Evolutionary conservation across 2,888 invertebrate genomes (phyloP).

Genomic region (Galerucella calmariensis): DNA sequence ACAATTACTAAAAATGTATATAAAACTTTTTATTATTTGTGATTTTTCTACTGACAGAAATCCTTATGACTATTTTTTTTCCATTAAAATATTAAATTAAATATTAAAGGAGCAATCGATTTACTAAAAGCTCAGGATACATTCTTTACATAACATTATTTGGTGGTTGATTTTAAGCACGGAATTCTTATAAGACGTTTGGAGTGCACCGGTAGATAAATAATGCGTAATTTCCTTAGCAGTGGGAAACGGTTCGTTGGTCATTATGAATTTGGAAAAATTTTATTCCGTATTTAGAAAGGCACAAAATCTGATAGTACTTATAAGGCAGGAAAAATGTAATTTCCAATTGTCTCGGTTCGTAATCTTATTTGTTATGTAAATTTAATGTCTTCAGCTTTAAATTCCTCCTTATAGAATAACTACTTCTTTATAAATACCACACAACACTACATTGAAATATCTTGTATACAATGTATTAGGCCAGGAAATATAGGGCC

Average conservation of each 20-base stretch:
- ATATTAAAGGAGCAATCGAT: no score
- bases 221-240: background rate
- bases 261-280: background rate
- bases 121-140: no score
- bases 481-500: no score
- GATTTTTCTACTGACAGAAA: no score
- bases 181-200: background rate
- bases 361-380: background rate
- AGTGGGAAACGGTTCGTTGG: background rate
- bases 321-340: slow-evolving; percentile 2
- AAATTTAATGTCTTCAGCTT: background rate
- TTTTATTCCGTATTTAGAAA: background rate
- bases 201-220: background rate
- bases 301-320: background rate
- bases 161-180: background rate
- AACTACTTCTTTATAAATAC: background rate
- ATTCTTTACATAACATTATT: no score
- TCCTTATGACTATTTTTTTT: no score
- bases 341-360: background rate
- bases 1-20: no score
- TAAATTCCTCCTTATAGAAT: background rate
- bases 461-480: no score
- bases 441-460: no score
- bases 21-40: no score
- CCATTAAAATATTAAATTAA: no score